phyloP scores from a whole-genome alignment of 2,113 vertebrate genomes.

The Rhea pennata region DNA sequence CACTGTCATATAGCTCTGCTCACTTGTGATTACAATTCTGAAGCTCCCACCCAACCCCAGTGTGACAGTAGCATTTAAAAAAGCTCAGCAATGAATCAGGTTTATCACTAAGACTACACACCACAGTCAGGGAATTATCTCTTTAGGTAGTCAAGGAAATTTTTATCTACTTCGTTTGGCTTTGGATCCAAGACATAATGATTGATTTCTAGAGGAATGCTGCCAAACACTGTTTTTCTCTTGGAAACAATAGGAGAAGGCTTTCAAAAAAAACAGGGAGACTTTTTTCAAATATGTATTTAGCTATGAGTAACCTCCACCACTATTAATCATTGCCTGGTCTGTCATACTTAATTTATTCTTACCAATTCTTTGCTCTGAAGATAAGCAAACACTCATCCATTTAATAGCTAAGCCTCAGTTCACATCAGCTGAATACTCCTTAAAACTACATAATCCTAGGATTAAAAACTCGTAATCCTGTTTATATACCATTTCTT shows the following conservation, averaged over 20 bases:
- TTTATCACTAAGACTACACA: slow-evolving; percentile 26
- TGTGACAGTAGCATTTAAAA: neutral
- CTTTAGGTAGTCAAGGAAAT: neutral
- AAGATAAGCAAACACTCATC: neutral
- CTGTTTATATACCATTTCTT: neutral
- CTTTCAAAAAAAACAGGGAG: neutral
- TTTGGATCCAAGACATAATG: neutral
- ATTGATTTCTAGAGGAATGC: neutral
- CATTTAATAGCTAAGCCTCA: neutral
- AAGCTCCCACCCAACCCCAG: neutral
- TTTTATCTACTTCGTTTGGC: slow-evolving; percentile 17
- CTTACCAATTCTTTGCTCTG: neutral
- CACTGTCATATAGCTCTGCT: neutral
- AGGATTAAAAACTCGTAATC: neutral
- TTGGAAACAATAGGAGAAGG: neutral
- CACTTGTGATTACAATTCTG: neutral
- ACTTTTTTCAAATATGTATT: neutral
- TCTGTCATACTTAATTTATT: neutral
- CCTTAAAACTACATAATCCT: neutral
- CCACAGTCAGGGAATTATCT: neutral
- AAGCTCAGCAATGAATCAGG: slow-evolving; percentile 1
- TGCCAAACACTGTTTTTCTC: neutral
- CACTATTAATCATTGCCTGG: neutral
- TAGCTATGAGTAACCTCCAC: neutral
- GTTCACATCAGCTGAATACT: neutral